These are phyloP conservation scores for Hyaena hyaena DNA, from an alignment of 2,113 vertebrate species.

Conservation along the genomic window DNA sequence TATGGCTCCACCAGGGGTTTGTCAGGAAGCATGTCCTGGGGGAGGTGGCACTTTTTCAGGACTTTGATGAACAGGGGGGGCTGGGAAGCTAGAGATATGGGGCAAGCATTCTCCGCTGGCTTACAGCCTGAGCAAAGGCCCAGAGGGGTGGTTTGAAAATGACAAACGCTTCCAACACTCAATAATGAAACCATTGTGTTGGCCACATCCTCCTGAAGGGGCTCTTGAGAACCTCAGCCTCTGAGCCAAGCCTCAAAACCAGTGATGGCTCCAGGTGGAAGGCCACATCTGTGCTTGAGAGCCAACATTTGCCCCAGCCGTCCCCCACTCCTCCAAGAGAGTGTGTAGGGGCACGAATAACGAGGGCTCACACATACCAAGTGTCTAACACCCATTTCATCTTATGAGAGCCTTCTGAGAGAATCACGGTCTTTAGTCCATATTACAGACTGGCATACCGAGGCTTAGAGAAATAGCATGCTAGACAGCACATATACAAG, in stretches of 20 bases:
- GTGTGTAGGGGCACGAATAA: rapidly evolving
- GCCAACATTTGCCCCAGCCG: neutral
- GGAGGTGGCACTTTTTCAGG: neutral
- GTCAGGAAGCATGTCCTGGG: neutral
- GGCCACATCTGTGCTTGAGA: neutral
- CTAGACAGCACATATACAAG: neutral
- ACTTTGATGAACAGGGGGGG: neutral
- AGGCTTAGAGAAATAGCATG: neutral
- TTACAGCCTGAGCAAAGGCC: neutral
- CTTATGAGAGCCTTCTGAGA: neutral
- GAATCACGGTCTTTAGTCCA: neutral
- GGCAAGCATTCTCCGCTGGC: neutral
- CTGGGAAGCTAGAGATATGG: neutral
- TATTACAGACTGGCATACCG: neutral
- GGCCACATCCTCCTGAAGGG: neutral
- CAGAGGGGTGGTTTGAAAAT: neutral
- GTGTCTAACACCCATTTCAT: neutral
- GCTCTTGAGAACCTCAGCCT: neutral
- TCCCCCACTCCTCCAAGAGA: neutral
- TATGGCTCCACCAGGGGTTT: neutral
- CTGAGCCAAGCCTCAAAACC: neutral
- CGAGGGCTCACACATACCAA: too few relatives aligned
- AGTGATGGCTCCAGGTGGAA: neutral
- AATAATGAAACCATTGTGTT: neutral
- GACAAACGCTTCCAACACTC: neutral